phyloP scores from a whole-genome alignment of 2,888 invertebrate species.

The Cremastobaeus sp. region DNA sequence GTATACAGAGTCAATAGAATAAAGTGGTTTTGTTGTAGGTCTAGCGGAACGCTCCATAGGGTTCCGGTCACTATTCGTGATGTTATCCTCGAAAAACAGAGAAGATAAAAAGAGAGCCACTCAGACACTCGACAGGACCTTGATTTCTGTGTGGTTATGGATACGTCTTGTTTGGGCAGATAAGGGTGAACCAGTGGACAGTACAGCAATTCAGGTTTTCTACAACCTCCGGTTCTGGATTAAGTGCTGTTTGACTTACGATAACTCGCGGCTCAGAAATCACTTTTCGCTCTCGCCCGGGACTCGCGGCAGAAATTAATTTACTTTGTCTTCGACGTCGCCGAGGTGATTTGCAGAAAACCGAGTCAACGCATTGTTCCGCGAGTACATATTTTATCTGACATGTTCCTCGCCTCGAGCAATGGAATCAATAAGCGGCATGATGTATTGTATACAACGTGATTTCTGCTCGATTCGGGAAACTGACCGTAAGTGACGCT shows the following conservation, averaged over 20 bases:
- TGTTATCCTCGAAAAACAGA: conserved; percentile 45
- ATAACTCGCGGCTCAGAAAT: conserved; percentile 63
- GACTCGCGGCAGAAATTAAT: no score
- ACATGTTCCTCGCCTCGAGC: background rate
- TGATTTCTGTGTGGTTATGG: conserved; percentile 65
- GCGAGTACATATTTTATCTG: conserved; percentile 3
- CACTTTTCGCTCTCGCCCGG: background rate
- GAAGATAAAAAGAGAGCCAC: conserved; percentile 37
- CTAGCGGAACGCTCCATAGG: conserved; percentile 45
- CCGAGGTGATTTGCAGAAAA: no score
- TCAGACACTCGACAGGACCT: conserved; percentile 31
- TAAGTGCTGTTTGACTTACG: conserved; percentile 70
- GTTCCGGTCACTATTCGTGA: conserved; percentile 60
- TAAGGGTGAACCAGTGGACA: conserved; percentile 77
- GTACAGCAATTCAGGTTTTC: conserved; percentile 74
- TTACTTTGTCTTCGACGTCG: no score
- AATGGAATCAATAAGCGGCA: conserved; percentile 35
- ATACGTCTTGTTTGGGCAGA: conserved; percentile 75
- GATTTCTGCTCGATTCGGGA: conserved; percentile 41
- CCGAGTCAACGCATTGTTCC: no score
- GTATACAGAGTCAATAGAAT: conserved; percentile 55
- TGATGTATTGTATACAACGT: conserved; percentile 25
- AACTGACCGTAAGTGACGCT: conserved; percentile 58
- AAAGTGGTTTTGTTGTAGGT: conserved; percentile 53
- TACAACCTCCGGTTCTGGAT: conserved; percentile 64